Evolutionary conservation across 2,113 vertebrate genomes (phyloP).

Genomic region (Steatornis caripensis): DNA sequence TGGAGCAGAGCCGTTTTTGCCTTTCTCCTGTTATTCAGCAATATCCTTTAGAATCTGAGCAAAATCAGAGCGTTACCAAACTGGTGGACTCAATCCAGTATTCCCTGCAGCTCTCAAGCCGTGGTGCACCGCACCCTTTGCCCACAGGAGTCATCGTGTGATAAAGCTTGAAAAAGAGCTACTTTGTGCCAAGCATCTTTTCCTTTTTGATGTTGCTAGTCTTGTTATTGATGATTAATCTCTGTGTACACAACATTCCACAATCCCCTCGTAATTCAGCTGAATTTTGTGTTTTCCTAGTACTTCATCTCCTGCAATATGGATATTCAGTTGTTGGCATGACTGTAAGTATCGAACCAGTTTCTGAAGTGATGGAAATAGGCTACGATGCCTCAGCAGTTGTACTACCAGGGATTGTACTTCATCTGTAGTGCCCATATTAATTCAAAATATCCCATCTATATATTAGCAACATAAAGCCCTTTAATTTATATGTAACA

Average conservation of each 20-base stretch:
- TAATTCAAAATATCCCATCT: not conserved
- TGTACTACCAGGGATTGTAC: not conserved
- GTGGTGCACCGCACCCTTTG: not conserved
- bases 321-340: not conserved
- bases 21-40: not conserved
- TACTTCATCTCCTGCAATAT: not conserved
- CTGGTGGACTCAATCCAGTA: not conserved
- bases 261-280: not conserved
- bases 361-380: not conserved
- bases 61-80: not conserved
- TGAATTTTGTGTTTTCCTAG: not conserved
- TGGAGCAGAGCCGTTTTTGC: not conserved
- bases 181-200: not conserved
- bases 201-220: not conserved
- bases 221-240: not conserved
- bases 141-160: not conserved
- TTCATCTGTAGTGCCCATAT: not conserved
- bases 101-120: not conserved
- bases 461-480: not conserved
- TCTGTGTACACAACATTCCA: not conserved
- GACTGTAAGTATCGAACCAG: not conserved
- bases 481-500: not conserved
- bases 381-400: accelerated
- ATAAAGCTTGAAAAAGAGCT: not conserved
- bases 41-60: not conserved